phyloP scores from a whole-genome alignment of 2,113 vertebrate species.

The Pollimyrus isidori region DNA sequence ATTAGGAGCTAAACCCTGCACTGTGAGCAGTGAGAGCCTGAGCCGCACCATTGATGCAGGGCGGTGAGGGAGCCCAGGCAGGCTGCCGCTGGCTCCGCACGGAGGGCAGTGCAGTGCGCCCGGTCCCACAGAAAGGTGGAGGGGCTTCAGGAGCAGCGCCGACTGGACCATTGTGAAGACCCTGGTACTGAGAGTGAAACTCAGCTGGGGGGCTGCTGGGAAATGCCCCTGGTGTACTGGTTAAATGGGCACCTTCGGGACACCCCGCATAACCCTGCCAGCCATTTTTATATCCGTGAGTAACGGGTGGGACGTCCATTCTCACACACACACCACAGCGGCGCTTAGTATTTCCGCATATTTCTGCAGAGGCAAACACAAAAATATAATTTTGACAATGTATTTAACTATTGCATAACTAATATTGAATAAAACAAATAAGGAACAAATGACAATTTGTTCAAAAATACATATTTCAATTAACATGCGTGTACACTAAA shows the following conservation, averaged over 20 bases:
- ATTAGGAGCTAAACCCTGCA: not conserved
- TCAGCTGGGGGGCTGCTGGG: not conserved
- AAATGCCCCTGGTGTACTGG: conserved; percentile 11
- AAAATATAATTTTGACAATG: not conserved
- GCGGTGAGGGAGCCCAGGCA: conserved; percentile 26
- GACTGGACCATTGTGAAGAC: conserved; percentile 15
- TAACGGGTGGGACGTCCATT: conserved; percentile 49
- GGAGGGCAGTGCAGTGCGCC: not conserved
- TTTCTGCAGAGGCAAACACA: not conserved
- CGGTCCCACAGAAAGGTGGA: not conserved
- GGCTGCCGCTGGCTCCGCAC: conserved; percentile 23
- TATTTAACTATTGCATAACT: not conserved
- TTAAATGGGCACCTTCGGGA: conserved; percentile 20
- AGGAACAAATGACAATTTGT: not conserved
- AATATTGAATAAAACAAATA: not conserved
- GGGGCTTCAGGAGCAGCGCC: not conserved
- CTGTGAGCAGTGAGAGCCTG: not conserved
- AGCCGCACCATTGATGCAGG: conserved; percentile 32
- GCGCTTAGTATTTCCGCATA: conserved; percentile 4
- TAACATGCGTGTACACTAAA: not conserved
- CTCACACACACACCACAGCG: conserved; percentile 29
- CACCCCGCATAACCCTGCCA: conserved; percentile 45
- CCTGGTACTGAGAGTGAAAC: conserved; percentile 16
- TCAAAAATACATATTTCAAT: not conserved
- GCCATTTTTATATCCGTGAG: conserved; percentile 38